Conservation (phyloP, 2,113 vertebrate species). For the Pachypanchax playfairii region DNA sequence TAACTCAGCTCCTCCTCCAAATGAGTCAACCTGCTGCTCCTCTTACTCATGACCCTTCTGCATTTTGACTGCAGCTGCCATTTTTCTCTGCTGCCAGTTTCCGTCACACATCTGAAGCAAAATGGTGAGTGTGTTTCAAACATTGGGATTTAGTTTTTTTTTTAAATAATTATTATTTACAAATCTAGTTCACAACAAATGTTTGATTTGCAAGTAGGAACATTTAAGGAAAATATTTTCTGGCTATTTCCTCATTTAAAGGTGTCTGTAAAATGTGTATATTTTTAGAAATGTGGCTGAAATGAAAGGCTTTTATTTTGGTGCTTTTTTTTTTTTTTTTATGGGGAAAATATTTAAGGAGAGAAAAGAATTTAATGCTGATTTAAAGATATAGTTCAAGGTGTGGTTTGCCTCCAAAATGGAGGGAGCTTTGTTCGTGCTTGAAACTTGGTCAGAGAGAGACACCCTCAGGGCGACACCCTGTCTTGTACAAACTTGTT, state of each 20-base stretch:
- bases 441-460: constrained; percentile 59
- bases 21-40: constrained; percentile 70
- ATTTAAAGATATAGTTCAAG: constrained; percentile 30
- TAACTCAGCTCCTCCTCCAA: constrained; percentile 53
- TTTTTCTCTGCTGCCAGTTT: constrained; percentile 45
- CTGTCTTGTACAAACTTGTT: constrained; percentile 72
- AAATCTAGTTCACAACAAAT: too few species aligned
- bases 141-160: background rate
- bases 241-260: constrained; percentile 2
- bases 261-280: background rate
- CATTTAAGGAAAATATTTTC: background rate
- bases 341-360: background rate
- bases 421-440: constrained; percentile 55
- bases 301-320: background rate
- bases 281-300: background rate
- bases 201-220: background rate
- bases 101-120: constrained; percentile 51
- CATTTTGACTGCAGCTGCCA: constrained; percentile 47
- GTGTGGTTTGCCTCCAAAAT: constrained; percentile 67
- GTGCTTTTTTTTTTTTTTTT: background rate
- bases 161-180: too few species aligned
- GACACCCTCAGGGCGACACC: constrained; percentile 50
- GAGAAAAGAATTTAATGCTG: background rate
- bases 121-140: constrained; percentile 68
- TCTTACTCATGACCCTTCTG: constrained; percentile 54